These are phyloP conservation scores for Panulirus ornatus DNA, from an alignment of 1,140 invertebrate genomes.

Conservation along the genomic window DNA sequence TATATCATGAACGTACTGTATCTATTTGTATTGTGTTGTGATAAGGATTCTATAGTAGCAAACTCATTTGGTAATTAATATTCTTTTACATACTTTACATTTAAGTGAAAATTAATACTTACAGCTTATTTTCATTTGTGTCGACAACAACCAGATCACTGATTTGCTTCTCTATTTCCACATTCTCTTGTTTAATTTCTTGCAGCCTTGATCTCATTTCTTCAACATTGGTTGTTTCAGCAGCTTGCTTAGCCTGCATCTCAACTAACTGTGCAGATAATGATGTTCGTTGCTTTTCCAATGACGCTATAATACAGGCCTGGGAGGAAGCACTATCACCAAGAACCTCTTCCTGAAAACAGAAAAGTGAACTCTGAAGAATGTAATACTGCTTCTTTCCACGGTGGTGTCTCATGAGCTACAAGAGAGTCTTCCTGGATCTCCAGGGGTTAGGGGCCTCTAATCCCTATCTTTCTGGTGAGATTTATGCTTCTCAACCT, in stretches of 20 bases:
- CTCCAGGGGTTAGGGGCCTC: too few relatives aligned
- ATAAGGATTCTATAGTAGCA: too few relatives aligned
- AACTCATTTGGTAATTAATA: too few relatives aligned
- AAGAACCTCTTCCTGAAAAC: slow-evolving; percentile 54
- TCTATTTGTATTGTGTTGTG: too few relatives aligned
- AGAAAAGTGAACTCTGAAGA: too few relatives aligned
- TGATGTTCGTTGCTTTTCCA: slow-evolving; percentile 30
- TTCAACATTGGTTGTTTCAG: neutral
- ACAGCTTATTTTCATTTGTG: slow-evolving; percentile 1
- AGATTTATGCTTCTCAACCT: too few relatives aligned
- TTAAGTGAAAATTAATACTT: neutral
- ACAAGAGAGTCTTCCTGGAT: too few relatives aligned
- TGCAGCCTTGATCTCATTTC: slow-evolving; percentile 67
- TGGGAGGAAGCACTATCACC: slow-evolving; percentile 61
- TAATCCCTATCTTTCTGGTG: too few relatives aligned
- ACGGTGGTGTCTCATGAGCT: too few relatives aligned
- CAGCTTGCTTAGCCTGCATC: slow-evolving; percentile 6
- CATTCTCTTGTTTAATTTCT: slow-evolving; percentile 77
- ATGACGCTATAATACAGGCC: slow-evolving; percentile 27
- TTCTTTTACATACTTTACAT: too few relatives aligned
- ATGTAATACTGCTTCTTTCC: too few relatives aligned
- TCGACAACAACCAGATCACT: neutral
- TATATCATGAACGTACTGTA: too few relatives aligned
- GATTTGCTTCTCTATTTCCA: slow-evolving; percentile 19
- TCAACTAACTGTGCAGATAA: slow-evolving; percentile 9